phyloP scores from a whole-genome alignment of 2,113 vertebrate species.

The Cryptotis parvus region DNA sequence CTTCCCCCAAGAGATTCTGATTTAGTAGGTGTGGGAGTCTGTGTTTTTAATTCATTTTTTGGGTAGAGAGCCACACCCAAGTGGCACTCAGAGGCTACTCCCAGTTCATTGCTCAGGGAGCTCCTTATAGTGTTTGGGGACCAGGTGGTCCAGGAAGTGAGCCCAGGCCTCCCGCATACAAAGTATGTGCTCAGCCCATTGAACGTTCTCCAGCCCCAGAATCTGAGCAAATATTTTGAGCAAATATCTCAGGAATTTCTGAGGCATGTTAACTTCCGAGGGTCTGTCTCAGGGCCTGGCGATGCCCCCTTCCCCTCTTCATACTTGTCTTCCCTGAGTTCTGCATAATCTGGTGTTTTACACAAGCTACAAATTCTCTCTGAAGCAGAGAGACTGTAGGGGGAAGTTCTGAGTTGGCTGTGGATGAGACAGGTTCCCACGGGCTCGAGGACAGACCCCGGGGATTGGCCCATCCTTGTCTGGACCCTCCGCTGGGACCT shows the following conservation, averaged over 20 bases:
- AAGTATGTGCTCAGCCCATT: no score
- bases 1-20: background rate
- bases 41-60: background rate
- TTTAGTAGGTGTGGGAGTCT: background rate
- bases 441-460: background rate
- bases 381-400: background rate
- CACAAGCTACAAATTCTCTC: background rate
- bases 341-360: background rate
- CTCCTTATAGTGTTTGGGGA: no score
- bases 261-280: background rate
- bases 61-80: no score
- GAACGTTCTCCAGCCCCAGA: no score
- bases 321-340: background rate
- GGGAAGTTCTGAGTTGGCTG: background rate
- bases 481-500: background rate
- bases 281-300: background rate
- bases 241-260: conserved; percentile 26
- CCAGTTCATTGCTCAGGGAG: no score
- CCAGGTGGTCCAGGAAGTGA: no score
- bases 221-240: background rate
- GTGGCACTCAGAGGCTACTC: no score
- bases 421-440: background rate
- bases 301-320: background rate
- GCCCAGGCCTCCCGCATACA: background rate
- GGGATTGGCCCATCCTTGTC: background rate